A percentile compares a stretch with the other conserved stretches of the same genome.
Conservation (phyloP, 2,888 invertebrate genomes). For the Pollenia griseotomentosa region DNA sequence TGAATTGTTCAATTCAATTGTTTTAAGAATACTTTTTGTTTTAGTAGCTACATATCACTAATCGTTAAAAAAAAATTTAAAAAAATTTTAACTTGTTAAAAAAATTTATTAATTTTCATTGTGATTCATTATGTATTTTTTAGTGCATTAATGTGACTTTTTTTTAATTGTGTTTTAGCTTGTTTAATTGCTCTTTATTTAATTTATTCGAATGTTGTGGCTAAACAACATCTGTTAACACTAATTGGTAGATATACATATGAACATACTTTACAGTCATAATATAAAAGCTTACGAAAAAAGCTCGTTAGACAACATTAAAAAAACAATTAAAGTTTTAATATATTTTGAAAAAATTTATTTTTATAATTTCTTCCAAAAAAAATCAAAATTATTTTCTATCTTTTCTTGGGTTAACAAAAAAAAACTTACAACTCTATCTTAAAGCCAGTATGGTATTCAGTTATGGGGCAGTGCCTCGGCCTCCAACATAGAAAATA, state of each 20-base stretch:
- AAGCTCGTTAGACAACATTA: too few relatives aligned
- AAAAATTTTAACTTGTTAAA: not conserved
- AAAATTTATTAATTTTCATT: conserved; percentile 12
- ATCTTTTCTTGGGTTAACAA: too few relatives aligned
- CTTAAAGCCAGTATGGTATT: too few relatives aligned
- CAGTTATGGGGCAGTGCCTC: too few relatives aligned
- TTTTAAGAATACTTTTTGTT: conserved; percentile 12
- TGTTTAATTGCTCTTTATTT: not conserved
- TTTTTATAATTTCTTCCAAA: too few relatives aligned
- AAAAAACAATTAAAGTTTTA: too few relatives aligned
- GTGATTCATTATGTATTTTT: conserved; percentile 30
- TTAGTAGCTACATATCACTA: not conserved
- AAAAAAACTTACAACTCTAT: too few relatives aligned
- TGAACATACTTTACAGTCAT: too few relatives aligned
- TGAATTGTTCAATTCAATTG: not conserved
- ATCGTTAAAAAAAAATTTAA: not conserved
- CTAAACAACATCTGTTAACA: conserved; percentile 3
- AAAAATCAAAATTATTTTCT: too few relatives aligned
- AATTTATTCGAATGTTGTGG: not conserved
- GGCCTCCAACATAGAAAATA: too few relatives aligned
- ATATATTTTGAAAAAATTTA: too few relatives aligned
- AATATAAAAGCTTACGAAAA: too few relatives aligned
- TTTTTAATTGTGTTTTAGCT: not conserved
- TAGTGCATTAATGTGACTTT: conserved; percentile 5
- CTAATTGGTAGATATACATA: not conserved